phyloP scores from a whole-genome alignment of 1,140 invertebrate species.

The Cheumatopsyche charites region DNA sequence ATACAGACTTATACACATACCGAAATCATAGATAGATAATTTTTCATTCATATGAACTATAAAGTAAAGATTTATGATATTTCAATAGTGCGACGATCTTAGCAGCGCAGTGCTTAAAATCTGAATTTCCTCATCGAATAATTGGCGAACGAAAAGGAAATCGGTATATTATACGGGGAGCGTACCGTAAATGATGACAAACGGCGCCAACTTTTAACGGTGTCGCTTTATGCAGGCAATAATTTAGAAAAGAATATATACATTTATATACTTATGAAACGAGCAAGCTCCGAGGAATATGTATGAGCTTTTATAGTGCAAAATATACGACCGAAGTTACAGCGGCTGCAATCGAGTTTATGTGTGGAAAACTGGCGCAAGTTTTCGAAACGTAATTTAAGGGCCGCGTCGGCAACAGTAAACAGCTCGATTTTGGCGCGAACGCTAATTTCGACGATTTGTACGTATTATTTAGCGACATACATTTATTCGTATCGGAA shows the following conservation, averaged over 20 bases:
- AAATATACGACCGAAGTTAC: neutral
- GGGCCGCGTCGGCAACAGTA: neutral
- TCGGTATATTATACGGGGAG: neutral
- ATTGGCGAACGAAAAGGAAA: neutral
- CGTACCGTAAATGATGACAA: slow-evolving; percentile 5
- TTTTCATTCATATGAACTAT: no score
- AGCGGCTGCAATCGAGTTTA: neutral
- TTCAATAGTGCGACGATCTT: no score
- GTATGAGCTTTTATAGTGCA: slow-evolving; percentile 9
- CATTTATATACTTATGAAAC: neutral
- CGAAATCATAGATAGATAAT: no score
- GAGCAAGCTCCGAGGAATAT: neutral
- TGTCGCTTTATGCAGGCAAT: slow-evolving; percentile 15
- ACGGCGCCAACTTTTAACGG: slow-evolving; percentile 11
- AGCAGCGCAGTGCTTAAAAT: no score
- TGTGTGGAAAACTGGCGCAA: neutral
- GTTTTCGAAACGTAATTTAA: slow-evolving; percentile 7
- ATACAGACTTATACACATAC: no score
- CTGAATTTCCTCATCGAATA: no score
- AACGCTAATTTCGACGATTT: no score
- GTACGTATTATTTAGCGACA: no score
- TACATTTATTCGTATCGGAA: no score
- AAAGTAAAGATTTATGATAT: no score
- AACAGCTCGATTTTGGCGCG: neutral
- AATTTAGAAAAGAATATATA: slow-evolving; percentile 21